phyloP scores from a whole-genome alignment of 2,888 invertebrate species.

The Megamerina dolium region DNA sequence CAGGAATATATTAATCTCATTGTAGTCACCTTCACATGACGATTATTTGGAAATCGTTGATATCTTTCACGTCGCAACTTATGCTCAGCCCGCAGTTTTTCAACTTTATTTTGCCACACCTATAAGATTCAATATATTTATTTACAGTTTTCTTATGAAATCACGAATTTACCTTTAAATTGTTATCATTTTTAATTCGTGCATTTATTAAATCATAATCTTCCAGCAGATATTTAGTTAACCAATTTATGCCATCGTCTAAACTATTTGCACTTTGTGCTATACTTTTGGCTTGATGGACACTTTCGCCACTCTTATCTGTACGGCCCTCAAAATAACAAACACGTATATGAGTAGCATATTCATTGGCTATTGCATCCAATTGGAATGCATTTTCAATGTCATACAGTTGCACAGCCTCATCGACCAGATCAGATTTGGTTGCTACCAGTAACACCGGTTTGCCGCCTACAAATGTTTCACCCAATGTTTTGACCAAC shows the following conservation, averaged over 20 bases:
- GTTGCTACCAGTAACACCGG: constrained; percentile 39
- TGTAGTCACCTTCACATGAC: no score
- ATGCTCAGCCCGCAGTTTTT: constrained; percentile 24
- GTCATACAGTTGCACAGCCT: constrained; percentile 39
- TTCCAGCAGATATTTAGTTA: constrained; percentile 24
- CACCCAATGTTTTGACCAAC: constrained; percentile 29
- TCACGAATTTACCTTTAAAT: constrained; percentile 30
- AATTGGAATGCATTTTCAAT: constrained; percentile 39
- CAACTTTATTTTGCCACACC: constrained; percentile 32
- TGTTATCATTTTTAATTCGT: constrained; percentile 34
- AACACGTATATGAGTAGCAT: constrained; percentile 26
- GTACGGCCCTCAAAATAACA: constrained; percentile 24
- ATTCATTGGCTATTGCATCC: constrained; percentile 31
- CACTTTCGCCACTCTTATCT: background rate
- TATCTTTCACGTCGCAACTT: constrained; percentile 28
- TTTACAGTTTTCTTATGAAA: no score
- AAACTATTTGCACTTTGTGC: constrained; percentile 3
- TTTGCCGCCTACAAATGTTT: constrained; percentile 35
- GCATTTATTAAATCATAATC: constrained; percentile 22
- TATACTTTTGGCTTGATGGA: background rate
- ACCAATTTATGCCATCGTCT: constrained; percentile 24
- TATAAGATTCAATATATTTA: no score
- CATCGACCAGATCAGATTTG: constrained; percentile 29
- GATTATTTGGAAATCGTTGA: constrained; percentile 28
- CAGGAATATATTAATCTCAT: no score